These are phyloP conservation scores for Spodoptera littoralis DNA, from an alignment of 2,888 invertebrate species.

Conservation along the genomic window DNA sequence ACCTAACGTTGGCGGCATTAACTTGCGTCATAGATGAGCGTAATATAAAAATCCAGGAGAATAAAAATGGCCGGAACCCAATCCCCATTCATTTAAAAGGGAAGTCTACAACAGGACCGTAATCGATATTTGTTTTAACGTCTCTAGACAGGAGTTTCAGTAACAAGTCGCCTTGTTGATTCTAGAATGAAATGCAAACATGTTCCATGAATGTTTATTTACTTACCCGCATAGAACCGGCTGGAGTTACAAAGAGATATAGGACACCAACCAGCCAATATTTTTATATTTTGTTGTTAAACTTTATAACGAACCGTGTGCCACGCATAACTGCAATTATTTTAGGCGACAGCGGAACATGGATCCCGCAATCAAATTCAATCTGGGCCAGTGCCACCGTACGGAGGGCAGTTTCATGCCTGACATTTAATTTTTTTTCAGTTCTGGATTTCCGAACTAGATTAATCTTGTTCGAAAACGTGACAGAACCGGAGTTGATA, in stretches of 20 bases:
- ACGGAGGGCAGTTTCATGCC: too few relatives aligned
- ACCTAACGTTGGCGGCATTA: slow-evolving; percentile 31
- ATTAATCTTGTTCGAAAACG: too few relatives aligned
- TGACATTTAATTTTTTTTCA: too few relatives aligned
- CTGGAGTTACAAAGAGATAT: slow-evolving; percentile 2
- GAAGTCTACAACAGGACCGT: not conserved
- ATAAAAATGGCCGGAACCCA: slow-evolving; percentile 1
- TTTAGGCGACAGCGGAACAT: too few relatives aligned
- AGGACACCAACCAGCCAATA: not conserved
- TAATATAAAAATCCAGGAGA: slow-evolving; percentile 9
- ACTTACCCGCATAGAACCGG: not conserved
- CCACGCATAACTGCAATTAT: too few relatives aligned
- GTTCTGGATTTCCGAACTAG: too few relatives aligned
- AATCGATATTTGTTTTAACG: slow-evolving; percentile 3
- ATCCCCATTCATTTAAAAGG: not conserved
- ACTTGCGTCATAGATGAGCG: slow-evolving; percentile 25
- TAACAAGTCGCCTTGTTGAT: slow-evolving; percentile 9
- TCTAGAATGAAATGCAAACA: slow-evolving; percentile 18
- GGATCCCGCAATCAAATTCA: too few relatives aligned
- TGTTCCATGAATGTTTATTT: slow-evolving; percentile 11
- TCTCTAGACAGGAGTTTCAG: not conserved
- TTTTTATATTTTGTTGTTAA: not conserved
- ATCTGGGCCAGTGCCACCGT: too few relatives aligned
- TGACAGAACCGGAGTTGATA: too few relatives aligned
- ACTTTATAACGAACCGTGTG: too few relatives aligned